phyloP scores from a whole-genome alignment of 2,888 invertebrate species.

The Drosophila kuntzei region DNA sequence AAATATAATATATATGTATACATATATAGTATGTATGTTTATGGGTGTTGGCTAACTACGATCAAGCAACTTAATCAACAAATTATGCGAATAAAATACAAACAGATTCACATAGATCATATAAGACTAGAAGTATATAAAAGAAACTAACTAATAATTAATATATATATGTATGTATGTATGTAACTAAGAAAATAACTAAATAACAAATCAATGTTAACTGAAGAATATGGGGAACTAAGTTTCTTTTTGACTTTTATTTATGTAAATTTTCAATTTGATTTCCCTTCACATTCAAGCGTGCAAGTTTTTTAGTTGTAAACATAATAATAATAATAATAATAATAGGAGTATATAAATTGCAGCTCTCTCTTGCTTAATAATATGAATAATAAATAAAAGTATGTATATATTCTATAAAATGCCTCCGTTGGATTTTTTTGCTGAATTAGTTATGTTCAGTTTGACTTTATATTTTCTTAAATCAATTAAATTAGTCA shows the following conservation, averaged over 20 bases:
- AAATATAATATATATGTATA: slow-evolving; percentile 19
- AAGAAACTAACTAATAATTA: slow-evolving; percentile 19
- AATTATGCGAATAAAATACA: slow-evolving; percentile 49
- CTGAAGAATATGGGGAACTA: slow-evolving; percentile 4
- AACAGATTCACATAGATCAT: slow-evolving; percentile 43
- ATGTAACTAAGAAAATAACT: slow-evolving; percentile 23
- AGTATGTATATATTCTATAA: slow-evolving; percentile 11
- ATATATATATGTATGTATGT: background rate
- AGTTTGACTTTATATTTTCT: slow-evolving; percentile 8
- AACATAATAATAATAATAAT: slow-evolving; percentile 32
- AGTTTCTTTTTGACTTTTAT: background rate
- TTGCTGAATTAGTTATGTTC: slow-evolving; percentile 22
- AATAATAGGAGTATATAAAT: background rate
- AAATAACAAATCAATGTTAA: slow-evolving; percentile 39
- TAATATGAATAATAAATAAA: slow-evolving; percentile 17
- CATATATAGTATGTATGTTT: slow-evolving; percentile 23
- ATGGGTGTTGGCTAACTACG: slow-evolving; percentile 62
- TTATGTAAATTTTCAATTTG: slow-evolving; percentile 7
- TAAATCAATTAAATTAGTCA: slow-evolving; percentile 73
- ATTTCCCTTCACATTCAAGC: slow-evolving; percentile 56
- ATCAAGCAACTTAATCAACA: slow-evolving; percentile 74
- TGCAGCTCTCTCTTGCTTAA: slow-evolving; percentile 17
- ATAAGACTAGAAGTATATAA: slow-evolving; percentile 15
- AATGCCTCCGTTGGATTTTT: slow-evolving; percentile 68
- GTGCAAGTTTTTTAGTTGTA: slow-evolving; percentile 54